phyloP scores from a whole-genome alignment of 2,888 invertebrate genomes.

The Drosophila paracracens region DNA sequence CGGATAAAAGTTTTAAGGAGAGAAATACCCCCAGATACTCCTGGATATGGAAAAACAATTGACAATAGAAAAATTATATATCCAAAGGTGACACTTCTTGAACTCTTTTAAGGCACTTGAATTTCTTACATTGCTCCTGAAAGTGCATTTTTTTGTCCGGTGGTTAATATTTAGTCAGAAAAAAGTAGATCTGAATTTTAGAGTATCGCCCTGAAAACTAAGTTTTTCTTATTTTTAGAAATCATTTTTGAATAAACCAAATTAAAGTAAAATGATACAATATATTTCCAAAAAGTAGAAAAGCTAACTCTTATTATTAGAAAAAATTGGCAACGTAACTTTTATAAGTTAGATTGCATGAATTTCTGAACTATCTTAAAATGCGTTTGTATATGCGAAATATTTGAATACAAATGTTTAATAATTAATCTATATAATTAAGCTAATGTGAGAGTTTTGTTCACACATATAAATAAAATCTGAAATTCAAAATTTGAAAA shows the following conservation, averaged over 20 bases:
- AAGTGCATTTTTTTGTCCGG: not conserved
- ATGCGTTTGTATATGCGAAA: not conserved
- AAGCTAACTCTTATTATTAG: not conserved
- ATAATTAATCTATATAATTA: not conserved
- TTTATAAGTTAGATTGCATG: not conserved
- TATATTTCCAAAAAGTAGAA: not conserved
- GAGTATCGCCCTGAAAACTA: not conserved
- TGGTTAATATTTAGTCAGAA: not conserved
- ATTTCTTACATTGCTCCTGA: not conserved
- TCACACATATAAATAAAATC: too few relatives aligned
- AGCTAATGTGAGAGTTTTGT: too few relatives aligned
- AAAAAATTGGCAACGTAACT: not conserved
- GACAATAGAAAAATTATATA: not conserved
- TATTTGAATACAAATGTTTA: accelerated
- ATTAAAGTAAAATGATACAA: not conserved
- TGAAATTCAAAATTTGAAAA: not conserved
- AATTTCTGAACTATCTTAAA: not conserved
- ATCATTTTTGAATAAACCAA: not conserved
- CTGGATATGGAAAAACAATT: not conserved
- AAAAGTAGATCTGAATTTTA: not conserved
- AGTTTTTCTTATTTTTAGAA: not conserved
- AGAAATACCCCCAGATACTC: not conserved
- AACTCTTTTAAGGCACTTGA: not conserved
- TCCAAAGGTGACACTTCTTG: not conserved
- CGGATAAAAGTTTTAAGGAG: not conserved